phyloP scores from a whole-genome alignment of 2,888 invertebrate genomes.

The Mythimna impura region DNA sequence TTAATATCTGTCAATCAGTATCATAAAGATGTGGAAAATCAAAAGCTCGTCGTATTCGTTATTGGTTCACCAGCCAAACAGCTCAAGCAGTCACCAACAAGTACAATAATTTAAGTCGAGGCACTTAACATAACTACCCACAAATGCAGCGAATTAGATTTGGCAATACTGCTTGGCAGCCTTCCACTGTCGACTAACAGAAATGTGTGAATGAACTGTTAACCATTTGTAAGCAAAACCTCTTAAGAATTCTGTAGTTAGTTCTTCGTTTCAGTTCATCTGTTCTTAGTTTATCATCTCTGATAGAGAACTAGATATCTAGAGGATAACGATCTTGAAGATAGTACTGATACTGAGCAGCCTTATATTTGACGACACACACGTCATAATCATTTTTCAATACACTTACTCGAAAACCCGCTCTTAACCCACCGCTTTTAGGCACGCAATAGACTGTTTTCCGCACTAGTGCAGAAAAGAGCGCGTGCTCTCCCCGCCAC shows the following conservation, averaged over 20 bases:
- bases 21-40: no score
- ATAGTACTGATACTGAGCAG: neutral
- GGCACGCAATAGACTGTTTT: no score
- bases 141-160: slow-evolving; percentile 31
- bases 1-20: no score
- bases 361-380: no score
- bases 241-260: neutral
- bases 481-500: no score
- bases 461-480: no score
- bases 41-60: no score
- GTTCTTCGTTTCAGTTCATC: no score
- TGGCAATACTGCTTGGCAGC: slow-evolving; percentile 44
- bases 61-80: neutral
- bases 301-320: neutral
- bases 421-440: no score
- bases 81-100: slow-evolving; percentile 12
- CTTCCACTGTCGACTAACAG: slow-evolving; percentile 39
- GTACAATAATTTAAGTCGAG: slow-evolving; percentile 22
- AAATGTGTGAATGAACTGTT: slow-evolving; percentile 40
- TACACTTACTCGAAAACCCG: no score
- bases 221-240: slow-evolving; percentile 23
- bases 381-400: no score
- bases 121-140: slow-evolving; percentile 22
- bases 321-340: neutral
- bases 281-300: neutral